These are phyloP conservation scores for Lithosia quadra DNA, from an alignment of 2,888 invertebrate species.

Conservation along the genomic window DNA sequence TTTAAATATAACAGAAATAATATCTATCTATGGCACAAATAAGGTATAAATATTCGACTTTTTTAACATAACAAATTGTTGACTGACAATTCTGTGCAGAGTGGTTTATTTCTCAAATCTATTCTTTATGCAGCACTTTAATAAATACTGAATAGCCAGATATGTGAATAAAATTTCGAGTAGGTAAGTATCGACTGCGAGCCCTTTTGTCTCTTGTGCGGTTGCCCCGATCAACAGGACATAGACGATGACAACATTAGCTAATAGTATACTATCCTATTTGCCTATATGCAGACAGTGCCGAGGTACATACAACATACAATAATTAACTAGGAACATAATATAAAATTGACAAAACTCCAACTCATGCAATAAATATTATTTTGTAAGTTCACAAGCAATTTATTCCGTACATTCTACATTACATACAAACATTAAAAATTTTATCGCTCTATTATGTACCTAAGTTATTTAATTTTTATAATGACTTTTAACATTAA, in stretches of 20 bases:
- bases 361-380: constrained; percentile 67
- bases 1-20: constrained; percentile 25
- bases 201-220: not conserved
- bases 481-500: not conserved
- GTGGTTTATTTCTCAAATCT: constrained; percentile 16
- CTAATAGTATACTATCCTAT: constrained; percentile 18
- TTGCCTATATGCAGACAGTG: constrained; percentile 26
- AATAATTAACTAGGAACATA: constrained; percentile 74
- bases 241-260: constrained; percentile 18
- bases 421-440: constrained; percentile 6
- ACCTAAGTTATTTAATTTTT: not conserved
- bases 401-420: constrained; percentile 10
- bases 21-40: constrained; percentile 44
- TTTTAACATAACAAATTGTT: constrained; percentile 7
- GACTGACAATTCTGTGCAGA: constrained; percentile 23
- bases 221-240: not conserved
- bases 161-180: constrained; percentile 12
- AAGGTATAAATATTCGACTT: constrained; percentile 30
- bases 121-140: constrained; percentile 26
- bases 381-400: constrained; percentile 60
- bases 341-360: constrained; percentile 78
- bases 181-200: constrained; percentile 10
- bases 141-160: constrained; percentile 18
- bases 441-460: not conserved
- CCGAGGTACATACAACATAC: constrained; percentile 42